Evolutionary conservation across 2,888 invertebrate genomes (phyloP).

Genomic region (Pilophorus perplexus): DNA sequence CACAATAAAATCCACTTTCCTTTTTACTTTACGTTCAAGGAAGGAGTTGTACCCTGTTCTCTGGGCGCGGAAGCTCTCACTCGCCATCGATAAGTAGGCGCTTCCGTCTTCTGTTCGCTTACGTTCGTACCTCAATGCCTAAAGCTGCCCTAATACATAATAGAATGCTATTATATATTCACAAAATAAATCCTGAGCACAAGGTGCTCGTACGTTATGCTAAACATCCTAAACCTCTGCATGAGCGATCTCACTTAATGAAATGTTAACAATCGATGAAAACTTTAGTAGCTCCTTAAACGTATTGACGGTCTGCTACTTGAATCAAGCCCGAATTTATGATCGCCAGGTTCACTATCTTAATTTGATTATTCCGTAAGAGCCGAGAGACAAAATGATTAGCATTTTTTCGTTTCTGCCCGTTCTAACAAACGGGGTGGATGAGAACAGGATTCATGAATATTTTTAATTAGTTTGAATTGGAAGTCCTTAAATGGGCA

Average conservation of each 20-base stretch:
- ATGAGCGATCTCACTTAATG: constrained; percentile 2
- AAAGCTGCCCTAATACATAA: background rate
- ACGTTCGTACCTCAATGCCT: background rate
- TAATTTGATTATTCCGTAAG: constrained; percentile 34
- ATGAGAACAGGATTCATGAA: constrained; percentile 14
- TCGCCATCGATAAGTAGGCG: too few species aligned
- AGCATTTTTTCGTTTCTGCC: constrained; percentile 28
- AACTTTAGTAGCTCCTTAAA: background rate
- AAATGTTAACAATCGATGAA: constrained; percentile 27
- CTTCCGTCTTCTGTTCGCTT: background rate
- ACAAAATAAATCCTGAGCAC: too few species aligned
- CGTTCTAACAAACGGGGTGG: constrained; percentile 24
- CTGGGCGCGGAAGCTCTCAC: too few species aligned
- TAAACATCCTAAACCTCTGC: background rate
- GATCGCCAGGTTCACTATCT: constrained; percentile 22
- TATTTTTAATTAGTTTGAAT: constrained; percentile 37
- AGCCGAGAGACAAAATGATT: constrained; percentile 26
- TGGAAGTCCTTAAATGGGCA: constrained; percentile 36
- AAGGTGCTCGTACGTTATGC: background rate
- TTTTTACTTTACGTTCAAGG: too few species aligned
- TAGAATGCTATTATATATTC: background rate
- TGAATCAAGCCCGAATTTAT: constrained; percentile 16
- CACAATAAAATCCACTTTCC: too few species aligned
- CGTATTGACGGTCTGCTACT: background rate
- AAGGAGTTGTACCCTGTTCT: too few species aligned